Conservation (phyloP, 2,113 vertebrate species). For the Coptodon rendalli region DNA sequence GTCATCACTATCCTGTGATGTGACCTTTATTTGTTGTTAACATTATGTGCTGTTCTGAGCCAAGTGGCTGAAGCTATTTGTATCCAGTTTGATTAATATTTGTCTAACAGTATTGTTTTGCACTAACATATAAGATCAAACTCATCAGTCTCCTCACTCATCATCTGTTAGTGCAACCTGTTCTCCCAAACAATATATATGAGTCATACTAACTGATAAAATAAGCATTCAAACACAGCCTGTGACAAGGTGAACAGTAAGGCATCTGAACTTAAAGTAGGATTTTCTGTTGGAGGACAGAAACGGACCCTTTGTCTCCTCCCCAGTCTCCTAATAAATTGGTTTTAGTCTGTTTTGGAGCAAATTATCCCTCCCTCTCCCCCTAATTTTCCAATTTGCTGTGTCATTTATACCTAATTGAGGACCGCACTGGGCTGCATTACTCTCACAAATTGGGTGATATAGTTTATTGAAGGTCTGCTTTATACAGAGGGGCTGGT, state of each 20-base stretch:
- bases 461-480: constrained; percentile 71
- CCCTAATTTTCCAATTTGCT: constrained; percentile 81
- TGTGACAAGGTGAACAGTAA: constrained; percentile 25
- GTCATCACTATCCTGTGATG: neutral
- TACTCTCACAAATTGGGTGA: constrained; percentile 73
- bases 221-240: neutral
- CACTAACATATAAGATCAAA: neutral
- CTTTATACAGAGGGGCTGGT: constrained; percentile 52
- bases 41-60: neutral
- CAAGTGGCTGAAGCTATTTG: neutral
- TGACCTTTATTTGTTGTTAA: neutral
- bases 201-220: neutral
- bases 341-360: constrained; percentile 76
- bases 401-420: constrained; percentile 78
- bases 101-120: neutral
- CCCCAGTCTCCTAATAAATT: constrained; percentile 72
- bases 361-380: constrained; percentile 75
- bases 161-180: neutral
- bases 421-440: constrained; percentile 69
- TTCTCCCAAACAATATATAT: neutral
- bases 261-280: constrained; percentile 8
- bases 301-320: constrained; percentile 48
- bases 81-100: neutral
- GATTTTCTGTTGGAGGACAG: constrained; percentile 54
- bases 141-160: neutral